These are phyloP conservation scores for Agonopterix arenella DNA, from an alignment of 2,888 invertebrate species.

Conservation along the genomic window DNA sequence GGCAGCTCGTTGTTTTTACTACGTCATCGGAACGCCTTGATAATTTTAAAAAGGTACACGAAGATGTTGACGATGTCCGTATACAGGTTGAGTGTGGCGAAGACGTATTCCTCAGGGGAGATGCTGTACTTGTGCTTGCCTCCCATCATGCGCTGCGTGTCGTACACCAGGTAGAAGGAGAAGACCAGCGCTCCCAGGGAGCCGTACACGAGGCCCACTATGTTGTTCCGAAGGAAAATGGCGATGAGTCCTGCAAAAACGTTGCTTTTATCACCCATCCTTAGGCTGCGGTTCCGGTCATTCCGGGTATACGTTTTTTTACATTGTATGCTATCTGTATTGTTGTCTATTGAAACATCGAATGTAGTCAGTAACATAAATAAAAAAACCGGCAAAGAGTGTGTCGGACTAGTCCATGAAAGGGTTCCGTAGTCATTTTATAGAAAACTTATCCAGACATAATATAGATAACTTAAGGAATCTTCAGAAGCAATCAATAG, in stretches of 20 bases:
- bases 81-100: slow-evolving; percentile 93
- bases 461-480: too few species aligned
- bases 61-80: slow-evolving; percentile 94
- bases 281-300: too few species aligned
- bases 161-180: slow-evolving; percentile 93
- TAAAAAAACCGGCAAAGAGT: too few species aligned
- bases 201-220: slow-evolving; percentile 86
- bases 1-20: slow-evolving; percentile 7
- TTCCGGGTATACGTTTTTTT: too few species aligned
- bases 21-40: slow-evolving; percentile 68
- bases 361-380: too few species aligned
- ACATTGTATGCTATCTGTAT: too few species aligned
- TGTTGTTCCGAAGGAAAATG: slow-evolving; percentile 77
- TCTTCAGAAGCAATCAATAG: too few species aligned
- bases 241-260: slow-evolving; percentile 76
- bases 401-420: too few species aligned
- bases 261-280: too few species aligned
- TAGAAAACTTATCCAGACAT: too few species aligned
- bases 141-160: slow-evolving; percentile 94
- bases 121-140: slow-evolving; percentile 93
- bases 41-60: slow-evolving; percentile 88
- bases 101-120: slow-evolving; percentile 96
- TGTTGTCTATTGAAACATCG: too few species aligned
- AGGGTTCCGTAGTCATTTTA: too few species aligned
- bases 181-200: slow-evolving; percentile 92